Evolutionary conservation across 2,888 invertebrate genomes (phyloP).

Genomic region (Monoplex corrugatus): DNA sequence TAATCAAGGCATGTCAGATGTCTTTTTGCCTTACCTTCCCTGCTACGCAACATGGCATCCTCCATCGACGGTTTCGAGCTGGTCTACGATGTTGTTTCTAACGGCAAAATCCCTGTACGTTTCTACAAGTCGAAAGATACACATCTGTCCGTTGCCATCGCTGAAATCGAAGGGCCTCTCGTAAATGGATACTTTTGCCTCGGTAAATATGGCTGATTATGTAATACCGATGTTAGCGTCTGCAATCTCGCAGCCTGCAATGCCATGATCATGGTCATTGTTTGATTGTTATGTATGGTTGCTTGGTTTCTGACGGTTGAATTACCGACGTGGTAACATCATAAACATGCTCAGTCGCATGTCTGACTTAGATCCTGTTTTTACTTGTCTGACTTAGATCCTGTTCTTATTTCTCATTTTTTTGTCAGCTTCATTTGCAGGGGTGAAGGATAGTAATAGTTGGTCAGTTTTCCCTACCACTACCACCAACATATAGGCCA

Average conservation of each 20-base stretch:
- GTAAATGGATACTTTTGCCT: constrained; percentile 93
- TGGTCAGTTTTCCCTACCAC: too few relatives aligned
- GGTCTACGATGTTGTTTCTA: constrained; percentile 72
- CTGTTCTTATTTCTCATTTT: too few relatives aligned
- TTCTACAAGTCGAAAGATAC: constrained; percentile 90
- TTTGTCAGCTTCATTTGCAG: too few relatives aligned
- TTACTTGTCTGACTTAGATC: too few relatives aligned
- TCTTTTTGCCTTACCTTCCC: neutral
- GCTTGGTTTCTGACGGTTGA: too few relatives aligned
- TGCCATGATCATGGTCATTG: neutral
- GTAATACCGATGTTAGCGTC: too few relatives aligned
- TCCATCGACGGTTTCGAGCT: constrained; percentile 64
- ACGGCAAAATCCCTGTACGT: constrained; percentile 87
- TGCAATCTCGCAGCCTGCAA: neutral
- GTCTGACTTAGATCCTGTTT: too few relatives aligned
- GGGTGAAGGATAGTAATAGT: too few relatives aligned
- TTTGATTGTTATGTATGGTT: too few relatives aligned
- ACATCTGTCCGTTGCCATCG: constrained; percentile 91
- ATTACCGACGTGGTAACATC: too few relatives aligned
- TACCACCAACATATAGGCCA: too few relatives aligned
- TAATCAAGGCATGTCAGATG: neutral
- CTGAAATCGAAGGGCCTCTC: constrained; percentile 93
- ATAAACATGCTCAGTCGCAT: too few relatives aligned
- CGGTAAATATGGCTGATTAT: constrained; percentile 84
- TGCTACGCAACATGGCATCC: constrained; percentile 4